Evolutionary conservation across 2,113 vertebrate genomes (phyloP).

Genomic region (Mobula hypostoma): DNA sequence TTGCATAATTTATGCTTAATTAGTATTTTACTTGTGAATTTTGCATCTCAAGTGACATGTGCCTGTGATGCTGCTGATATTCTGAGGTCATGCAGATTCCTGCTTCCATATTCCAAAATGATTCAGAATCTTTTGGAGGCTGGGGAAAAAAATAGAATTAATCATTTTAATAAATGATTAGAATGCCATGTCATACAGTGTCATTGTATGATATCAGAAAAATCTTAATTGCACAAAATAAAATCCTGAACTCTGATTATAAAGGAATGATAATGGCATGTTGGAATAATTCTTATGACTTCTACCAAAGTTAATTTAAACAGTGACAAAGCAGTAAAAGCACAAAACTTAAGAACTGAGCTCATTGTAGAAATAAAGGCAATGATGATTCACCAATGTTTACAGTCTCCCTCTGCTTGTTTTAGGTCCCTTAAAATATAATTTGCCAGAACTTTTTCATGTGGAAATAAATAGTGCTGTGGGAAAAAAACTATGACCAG

Average conservation of each 20-base stretch:
- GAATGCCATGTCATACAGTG: not conserved
- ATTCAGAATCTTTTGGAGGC: not conserved
- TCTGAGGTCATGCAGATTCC: not conserved
- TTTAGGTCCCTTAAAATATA: not conserved
- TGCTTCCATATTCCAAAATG: not conserved
- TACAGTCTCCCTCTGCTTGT: not conserved
- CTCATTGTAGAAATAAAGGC: not conserved
- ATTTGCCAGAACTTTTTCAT: not conserved
- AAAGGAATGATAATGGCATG: not conserved
- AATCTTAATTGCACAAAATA: not conserved
- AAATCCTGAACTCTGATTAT: not conserved
- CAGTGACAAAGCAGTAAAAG: not conserved
- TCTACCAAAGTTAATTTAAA: not conserved
- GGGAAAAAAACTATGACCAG: not conserved
- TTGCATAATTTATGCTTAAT: too few relatives aligned
- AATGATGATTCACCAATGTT: not conserved
- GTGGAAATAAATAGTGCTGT: not conserved
- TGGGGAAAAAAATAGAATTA: not conserved
- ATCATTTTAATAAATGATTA: not conserved
- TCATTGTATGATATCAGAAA: not conserved
- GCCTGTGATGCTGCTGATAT: not conserved
- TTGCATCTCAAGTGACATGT: too few relatives aligned
- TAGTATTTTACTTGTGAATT: too few relatives aligned
- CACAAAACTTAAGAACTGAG: not conserved
- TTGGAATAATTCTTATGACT: not conserved